These are phyloP conservation scores for Arge pagana DNA, from an alignment of 2,888 invertebrate species.

Conservation along the genomic window DNA sequence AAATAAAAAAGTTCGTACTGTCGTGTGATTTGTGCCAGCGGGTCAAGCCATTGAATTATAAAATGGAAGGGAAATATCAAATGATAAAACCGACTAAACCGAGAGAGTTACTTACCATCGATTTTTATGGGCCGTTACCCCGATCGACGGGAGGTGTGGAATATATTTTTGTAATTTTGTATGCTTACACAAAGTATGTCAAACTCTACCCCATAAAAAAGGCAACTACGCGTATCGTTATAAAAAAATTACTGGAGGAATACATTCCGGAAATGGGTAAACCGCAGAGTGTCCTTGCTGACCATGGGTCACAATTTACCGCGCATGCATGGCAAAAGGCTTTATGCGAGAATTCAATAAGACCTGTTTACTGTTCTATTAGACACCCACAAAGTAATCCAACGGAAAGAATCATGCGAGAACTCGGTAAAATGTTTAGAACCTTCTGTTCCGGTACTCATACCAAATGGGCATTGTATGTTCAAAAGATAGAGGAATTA, in stretches of 20 bases:
- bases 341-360: neutral
- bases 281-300: conserved; percentile 8
- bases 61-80: conserved; percentile 16
- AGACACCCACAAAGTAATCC: conserved; percentile 25
- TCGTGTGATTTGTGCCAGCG: conserved; percentile 33
- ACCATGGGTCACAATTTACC: conserved; percentile 15
- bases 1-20: conserved; percentile 18
- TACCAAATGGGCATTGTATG: conserved; percentile 24
- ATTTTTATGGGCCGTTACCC: conserved; percentile 27
- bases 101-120: conserved; percentile 21
- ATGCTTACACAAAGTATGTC: conserved; percentile 24
- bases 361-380: neutral
- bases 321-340: neutral
- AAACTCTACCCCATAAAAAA: conserved; percentile 25
- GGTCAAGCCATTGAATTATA: conserved; percentile 5
- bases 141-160: conserved; percentile 22
- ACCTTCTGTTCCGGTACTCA: conserved; percentile 23
- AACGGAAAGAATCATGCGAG: conserved; percentile 33
- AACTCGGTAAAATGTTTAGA: conserved; percentile 28
- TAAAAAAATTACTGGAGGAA: conserved; percentile 10
- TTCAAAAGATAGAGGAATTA: conserved; percentile 21
- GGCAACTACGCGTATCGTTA: conserved; percentile 13
- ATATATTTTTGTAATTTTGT: conserved; percentile 25
- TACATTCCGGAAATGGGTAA: conserved; percentile 16
- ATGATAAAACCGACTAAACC: conserved; percentile 7